A percentile compares a stretch with the other conserved stretches of the same genome.
These are phyloP conservation scores for Naja naja DNA, from an alignment of 2,113 vertebrate genomes.

Conservation along the genomic window DNA sequence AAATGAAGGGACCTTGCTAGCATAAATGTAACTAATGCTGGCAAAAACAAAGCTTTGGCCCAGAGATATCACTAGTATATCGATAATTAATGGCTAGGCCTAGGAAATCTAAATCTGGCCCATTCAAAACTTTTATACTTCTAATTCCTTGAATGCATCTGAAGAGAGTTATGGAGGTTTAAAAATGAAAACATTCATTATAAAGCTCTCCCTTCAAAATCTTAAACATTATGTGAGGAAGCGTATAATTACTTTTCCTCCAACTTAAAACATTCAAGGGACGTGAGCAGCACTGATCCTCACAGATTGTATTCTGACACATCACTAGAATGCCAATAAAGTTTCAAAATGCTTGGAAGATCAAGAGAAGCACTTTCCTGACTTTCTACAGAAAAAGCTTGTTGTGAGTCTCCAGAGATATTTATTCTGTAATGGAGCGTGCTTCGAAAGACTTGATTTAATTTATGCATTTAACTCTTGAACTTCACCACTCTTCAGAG, in stretches of 20 bases:
- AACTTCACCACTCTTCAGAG: constrained; percentile 34
- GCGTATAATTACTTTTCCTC: constrained; percentile 28
- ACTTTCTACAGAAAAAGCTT: constrained; percentile 39
- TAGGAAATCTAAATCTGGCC: not conserved
- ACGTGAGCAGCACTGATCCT: constrained; percentile 10
- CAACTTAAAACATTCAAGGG: constrained; percentile 35
- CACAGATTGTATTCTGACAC: constrained; percentile 57
- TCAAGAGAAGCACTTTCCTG: constrained; percentile 46
- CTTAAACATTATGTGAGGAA: constrained; percentile 28
- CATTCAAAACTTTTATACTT: constrained; percentile 26
- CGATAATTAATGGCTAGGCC: not conserved
- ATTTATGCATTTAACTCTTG: constrained; percentile 57
- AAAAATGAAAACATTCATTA: not conserved
- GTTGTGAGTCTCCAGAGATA: constrained; percentile 52
- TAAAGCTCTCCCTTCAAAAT: constrained; percentile 14
- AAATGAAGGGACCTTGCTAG: too few species aligned
- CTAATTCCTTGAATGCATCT: constrained; percentile 15
- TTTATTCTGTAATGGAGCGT: constrained; percentile 44
- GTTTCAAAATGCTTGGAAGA: constrained; percentile 48
- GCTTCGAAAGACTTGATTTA: constrained; percentile 43
- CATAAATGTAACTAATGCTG: not conserved
- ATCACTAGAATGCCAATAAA: constrained; percentile 45
- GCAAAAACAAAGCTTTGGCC: not conserved
- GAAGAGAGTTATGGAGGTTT: not conserved
- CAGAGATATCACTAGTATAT: not conserved